Conservation (phyloP, 2,797 vertebrate genomes). For the Pipistrellus kuhlii region DNA sequence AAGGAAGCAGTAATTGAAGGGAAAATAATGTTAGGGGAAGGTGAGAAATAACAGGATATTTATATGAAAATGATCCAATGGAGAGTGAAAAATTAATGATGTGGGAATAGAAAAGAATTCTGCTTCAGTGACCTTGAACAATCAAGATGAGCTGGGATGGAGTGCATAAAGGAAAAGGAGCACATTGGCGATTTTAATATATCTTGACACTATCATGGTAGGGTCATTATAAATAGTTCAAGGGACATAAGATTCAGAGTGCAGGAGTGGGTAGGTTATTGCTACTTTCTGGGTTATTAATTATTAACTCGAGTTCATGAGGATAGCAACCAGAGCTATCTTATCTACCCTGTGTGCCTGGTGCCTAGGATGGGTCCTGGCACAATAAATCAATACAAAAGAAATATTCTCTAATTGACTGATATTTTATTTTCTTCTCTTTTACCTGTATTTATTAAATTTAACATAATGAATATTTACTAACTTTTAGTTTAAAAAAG, state of each 20-base stretch:
- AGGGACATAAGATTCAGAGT: not conserved
- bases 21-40: not conserved
- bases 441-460: constrained; percentile 39
- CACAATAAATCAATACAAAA: not conserved
- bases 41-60: not conserved
- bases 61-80: not conserved
- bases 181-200: not conserved
- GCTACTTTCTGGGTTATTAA: constrained; percentile 9
- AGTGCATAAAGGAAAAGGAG: not conserved
- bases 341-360: not conserved
- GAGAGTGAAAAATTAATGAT: not conserved
- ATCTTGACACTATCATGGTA: not conserved
- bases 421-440: not conserved
- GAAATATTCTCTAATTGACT: constrained; percentile 5
- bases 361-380: not conserved
- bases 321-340: not conserved
- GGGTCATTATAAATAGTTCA: not conserved
- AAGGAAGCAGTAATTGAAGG: not conserved
- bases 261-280: not conserved
- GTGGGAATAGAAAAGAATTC: not conserved
- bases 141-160: not conserved
- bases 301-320: not conserved
- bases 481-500: constrained; percentile 22
- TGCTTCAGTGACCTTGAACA: not conserved
- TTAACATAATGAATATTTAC: not conserved